Evolutionary conservation across 1,140 invertebrate species (phyloP), one percentile per base, ranked within the genome.

Genomic region (Drosophila oshimai): DNA sequence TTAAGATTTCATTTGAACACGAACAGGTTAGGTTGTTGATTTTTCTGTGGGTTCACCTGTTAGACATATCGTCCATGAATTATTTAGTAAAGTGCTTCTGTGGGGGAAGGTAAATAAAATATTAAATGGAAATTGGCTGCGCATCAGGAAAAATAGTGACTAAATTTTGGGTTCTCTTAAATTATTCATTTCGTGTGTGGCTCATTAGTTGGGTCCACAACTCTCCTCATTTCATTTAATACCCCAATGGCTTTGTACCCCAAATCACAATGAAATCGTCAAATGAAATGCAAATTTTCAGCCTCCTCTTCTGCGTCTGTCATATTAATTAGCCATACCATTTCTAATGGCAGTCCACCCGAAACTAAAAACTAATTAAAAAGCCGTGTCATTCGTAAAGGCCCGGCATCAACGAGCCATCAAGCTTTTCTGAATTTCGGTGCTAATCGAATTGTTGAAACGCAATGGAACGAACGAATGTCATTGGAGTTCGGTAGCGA

Each of bases 291-390:
- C 49, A 65, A 84, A 78, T 74, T 84, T 65, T 20, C 39, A 46
- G 28, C 28, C 29, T 12, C 24, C 37, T 39, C 28, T 34, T 39
- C 78, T 83, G 79, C 44, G 44, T 47, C 75, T 80, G 80, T 84
- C 80, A 84, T 75, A 84, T 79, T 84, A 84, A 84, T 86, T 84
- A 84, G 80, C 79, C 70, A 58, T 74, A 44, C 73, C 58, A 68
- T 42, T 26, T 49, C 46, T 18, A 13, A 12, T 18, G 24, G 12
- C 45, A 24, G 15, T 22, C 28, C 67, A 20, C n/a, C 28, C 57
- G 33, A 64, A 47, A 78, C 75, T 86, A 62, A 84, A 84, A 84
- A 84, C 80, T 84, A 84, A 84, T 84, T 84, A 86, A 80, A 84
- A 86, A 68, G 51, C 72, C 75, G 69, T 84, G 80, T 80, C 69